phyloP scores from a whole-genome alignment of 2,113 vertebrate genomes.

The Corythornis vintsioides region DNA sequence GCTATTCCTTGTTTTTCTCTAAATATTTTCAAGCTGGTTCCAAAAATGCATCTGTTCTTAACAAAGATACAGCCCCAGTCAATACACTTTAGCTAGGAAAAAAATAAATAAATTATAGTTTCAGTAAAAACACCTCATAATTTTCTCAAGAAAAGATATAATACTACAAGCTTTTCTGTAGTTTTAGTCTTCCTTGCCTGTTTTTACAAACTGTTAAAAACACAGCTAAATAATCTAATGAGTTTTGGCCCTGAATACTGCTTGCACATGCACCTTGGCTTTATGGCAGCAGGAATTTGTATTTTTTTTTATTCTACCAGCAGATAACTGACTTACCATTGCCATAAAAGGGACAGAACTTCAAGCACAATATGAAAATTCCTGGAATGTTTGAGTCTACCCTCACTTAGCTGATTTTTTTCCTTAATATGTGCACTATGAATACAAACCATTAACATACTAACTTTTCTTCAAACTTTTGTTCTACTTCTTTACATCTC shows the following conservation, averaged over 20 bases:
- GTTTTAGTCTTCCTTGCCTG: neutral
- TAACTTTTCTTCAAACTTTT: constrained; percentile 25
- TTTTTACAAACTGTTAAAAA: neutral
- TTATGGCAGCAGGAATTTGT: constrained; percentile 4
- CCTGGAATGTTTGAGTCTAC: constrained; percentile 48
- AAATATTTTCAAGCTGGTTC: neutral
- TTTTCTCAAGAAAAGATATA: neutral
- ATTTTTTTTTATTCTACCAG: constrained; percentile 24
- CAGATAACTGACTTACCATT: constrained; percentile 57
- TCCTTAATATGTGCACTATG: constrained; percentile 11
- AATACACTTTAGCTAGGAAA: neutral
- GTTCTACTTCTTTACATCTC: neutral
- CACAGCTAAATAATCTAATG: neutral
- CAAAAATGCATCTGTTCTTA: neutral
- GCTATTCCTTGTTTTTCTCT: neutral
- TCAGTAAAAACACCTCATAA: neutral
- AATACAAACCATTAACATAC: constrained; percentile 20
- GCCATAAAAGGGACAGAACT: constrained; percentile 65
- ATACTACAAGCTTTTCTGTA: neutral
- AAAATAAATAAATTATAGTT: neutral
- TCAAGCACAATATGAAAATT: constrained; percentile 55
- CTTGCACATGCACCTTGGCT: neutral
- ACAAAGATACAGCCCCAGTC: neutral
- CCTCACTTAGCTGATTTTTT: constrained; percentile 31
- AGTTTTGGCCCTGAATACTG: neutral